These are phyloP conservation scores for Hafferia zeledoni DNA, from an alignment of 2,797 vertebrate genomes.

Conservation along the genomic window DNA sequence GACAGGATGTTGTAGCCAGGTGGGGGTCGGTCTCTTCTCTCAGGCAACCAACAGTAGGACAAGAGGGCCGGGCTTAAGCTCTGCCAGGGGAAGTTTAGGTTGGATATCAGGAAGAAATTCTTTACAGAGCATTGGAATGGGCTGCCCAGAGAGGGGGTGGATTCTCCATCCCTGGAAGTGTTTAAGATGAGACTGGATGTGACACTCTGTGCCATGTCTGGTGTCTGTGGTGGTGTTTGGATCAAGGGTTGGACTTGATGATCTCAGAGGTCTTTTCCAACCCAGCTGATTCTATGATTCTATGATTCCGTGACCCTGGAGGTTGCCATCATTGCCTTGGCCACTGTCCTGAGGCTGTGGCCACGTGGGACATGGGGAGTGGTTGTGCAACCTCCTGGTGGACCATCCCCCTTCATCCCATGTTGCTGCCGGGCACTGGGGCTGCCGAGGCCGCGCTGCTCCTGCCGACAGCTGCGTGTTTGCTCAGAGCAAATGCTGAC, in stretches of 20 bases:
- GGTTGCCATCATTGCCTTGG: rapidly evolving
- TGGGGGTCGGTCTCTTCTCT: too few relatives aligned
- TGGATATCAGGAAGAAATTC: too few relatives aligned
- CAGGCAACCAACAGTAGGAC: too few relatives aligned
- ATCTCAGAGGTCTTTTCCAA: not conserved
- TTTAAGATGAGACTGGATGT: not conserved
- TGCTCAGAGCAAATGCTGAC: not conserved
- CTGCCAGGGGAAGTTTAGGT: too few relatives aligned
- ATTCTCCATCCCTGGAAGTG: too few relatives aligned
- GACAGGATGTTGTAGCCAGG: too few relatives aligned
- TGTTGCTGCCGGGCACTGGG: not conserved
- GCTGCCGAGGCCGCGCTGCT: not conserved
- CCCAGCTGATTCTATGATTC: not conserved
- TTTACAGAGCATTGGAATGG: too few relatives aligned
- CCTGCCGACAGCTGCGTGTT: not conserved
- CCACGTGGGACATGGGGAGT: rapidly evolving
- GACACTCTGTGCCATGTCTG: not conserved
- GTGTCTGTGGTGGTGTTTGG: not conserved
- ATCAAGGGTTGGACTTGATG: not conserved
- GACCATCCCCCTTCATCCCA: rapidly evolving
- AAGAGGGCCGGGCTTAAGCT: too few relatives aligned
- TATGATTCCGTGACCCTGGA: rapidly evolving
- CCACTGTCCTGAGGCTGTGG: not conserved
- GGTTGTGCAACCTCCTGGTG: not conserved
- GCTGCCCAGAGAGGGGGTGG: too few relatives aligned